These are phyloP conservation scores for Sialia sialis DNA, from an alignment of 2,113 vertebrate species.

Conservation along the genomic window DNA sequence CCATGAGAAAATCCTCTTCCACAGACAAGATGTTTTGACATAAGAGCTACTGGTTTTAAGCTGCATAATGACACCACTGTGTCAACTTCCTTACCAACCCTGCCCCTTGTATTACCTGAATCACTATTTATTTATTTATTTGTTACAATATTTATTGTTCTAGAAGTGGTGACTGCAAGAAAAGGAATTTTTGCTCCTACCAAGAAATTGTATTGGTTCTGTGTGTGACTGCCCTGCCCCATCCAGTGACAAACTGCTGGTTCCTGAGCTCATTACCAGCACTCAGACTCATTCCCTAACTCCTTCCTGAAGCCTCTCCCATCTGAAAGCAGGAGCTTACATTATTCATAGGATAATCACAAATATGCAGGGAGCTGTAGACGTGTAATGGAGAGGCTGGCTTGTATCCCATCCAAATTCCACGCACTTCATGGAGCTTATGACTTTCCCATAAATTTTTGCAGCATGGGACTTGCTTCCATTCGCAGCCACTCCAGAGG, in stretches of 20 bases:
- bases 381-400: constrained; percentile 49
- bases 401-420: constrained; percentile 38
- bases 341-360: constrained; percentile 62
- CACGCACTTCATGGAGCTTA: constrained; percentile 37
- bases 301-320: not conserved
- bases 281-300: not conserved
- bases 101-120: not conserved
- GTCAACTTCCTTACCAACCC: not conserved
- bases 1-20: not conserved
- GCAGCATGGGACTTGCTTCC: not conserved
- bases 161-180: not conserved
- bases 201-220: not conserved
- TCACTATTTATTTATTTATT: not conserved
- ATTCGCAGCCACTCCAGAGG: not conserved
- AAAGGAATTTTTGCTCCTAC: not conserved
- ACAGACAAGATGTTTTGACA: not conserved
- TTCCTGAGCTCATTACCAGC: not conserved
- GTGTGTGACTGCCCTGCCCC: not conserved
- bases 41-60: not conserved
- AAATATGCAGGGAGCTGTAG: constrained; percentile 42
- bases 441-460: constrained; percentile 31
- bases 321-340: constrained; percentile 32
- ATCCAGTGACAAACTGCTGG: not conserved
- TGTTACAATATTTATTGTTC: not conserved
- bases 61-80: not conserved